Evolutionary conservation across 2,797 vertebrate species (phyloP).

Genomic region (Liparis tanakae): DNA sequence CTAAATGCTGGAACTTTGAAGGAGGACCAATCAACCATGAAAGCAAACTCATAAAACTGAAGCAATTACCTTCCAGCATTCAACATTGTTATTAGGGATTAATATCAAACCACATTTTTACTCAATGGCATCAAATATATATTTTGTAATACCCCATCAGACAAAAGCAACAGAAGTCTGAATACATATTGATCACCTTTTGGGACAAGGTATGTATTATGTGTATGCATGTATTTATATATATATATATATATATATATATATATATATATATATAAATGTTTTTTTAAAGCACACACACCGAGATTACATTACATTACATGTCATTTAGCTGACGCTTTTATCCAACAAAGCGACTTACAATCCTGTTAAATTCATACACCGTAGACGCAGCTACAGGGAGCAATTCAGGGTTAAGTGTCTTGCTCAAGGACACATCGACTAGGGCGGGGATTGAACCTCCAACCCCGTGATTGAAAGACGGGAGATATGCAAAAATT

Average conservation of each 20-base stretch:
- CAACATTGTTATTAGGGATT: background rate
- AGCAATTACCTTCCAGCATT: conserved; percentile 16
- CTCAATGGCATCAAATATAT: conserved; percentile 5
- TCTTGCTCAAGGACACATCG: too few relatives aligned
- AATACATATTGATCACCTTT: conserved; percentile 13
- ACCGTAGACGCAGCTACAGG: too few relatives aligned
- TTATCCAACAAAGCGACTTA: too few relatives aligned
- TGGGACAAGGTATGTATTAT: background rate
- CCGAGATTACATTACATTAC: too few relatives aligned
- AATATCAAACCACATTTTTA: conserved; percentile 1
- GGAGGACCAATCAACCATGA: conserved; percentile 21
- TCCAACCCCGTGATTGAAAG: too few relatives aligned
- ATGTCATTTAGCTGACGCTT: too few relatives aligned
- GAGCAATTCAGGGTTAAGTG: too few relatives aligned
- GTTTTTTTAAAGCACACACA: too few relatives aligned
- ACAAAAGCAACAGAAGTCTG: background rate
- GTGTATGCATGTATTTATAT: too few relatives aligned
- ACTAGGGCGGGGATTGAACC: too few relatives aligned
- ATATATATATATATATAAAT: background rate
- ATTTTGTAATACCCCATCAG: background rate
- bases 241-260: background rate
- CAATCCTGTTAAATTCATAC: too few relatives aligned
- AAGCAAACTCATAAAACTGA: conserved; percentile 15
- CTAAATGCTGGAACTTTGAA: conserved; percentile 24
- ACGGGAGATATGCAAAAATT: too few relatives aligned